Base-by-base conservation (phyloP, 2,888 invertebrate species). In the Helobdella robusta region DNA sequence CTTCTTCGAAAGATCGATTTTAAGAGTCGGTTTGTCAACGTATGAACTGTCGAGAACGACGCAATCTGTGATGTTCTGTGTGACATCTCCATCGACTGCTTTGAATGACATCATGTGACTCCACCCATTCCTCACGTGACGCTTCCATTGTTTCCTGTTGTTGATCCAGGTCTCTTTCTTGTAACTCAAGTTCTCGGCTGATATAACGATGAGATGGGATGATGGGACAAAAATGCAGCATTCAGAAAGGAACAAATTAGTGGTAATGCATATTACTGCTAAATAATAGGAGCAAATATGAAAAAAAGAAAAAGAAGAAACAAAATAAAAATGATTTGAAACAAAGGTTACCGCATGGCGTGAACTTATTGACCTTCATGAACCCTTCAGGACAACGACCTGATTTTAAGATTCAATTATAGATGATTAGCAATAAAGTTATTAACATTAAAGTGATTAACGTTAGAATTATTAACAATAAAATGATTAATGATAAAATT, bases 161-260 rank as follows among this genome's bases (percentile, higher is more conserved):
- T 82, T 82, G 67, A 82, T 79, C 80, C 82, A 82, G 1, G 82
- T 81, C 56, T 80, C 78, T 64, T 80, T 81, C 67, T 80, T 77
- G 74, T 76, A 82, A 3, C 83, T 82, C 66, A 83, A 71, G 70
- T 83, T 83, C 70, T 82, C 82, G 62, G 82, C 82, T 82, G 74
- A 20, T n/a, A n/a, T n/a, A n/a, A n/a, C n/a, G n/a, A n/a, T n/a
- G n/a, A n/a, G n/a, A n/a, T n/a, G n/a, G n/a, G n/a, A n/a, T n/a
- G n/a, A n/a, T n/a, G n/a, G n/a, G n/a, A n/a, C n/a, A n/a, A n/a
- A n/a, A n/a, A n/a, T n/a, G n/a, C n/a, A n/a, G n/a, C n/a, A n/a
- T n/a, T n/a, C n/a, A n/a, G n/a, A n/a, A n/a, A n/a, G n/a, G n/a
- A n/a, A n/a, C n/a, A n/a, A n/a, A n/a, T n/a, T n/a, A n/a, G n/a